Evolutionary conservation across 2,888 invertebrate genomes (phyloP).

Genomic region (Dynastes grantii): DNA sequence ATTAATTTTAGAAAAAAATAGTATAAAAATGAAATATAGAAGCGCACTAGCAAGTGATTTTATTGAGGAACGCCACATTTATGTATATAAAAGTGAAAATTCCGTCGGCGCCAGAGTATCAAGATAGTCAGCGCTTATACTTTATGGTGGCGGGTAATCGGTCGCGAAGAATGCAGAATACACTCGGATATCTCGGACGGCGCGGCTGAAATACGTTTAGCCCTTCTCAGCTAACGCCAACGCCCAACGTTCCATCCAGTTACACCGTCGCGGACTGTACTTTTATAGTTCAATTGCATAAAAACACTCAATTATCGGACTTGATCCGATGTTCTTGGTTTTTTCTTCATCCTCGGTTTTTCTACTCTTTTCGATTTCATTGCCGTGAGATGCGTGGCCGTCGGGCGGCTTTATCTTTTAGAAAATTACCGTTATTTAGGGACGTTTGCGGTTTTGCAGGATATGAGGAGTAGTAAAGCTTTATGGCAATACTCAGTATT

Average conservation of each 20-base stretch:
- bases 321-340: not conserved
- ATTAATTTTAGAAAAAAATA: too few relatives aligned
- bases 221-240: conserved; percentile 7
- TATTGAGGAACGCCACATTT: conserved; percentile 37
- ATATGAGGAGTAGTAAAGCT: not conserved
- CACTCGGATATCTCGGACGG: conserved; percentile 57
- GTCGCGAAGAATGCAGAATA: conserved; percentile 64
- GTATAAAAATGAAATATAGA: too few relatives aligned
- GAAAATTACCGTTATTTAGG: conserved; percentile 33
- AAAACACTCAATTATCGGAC: conserved; percentile 48
- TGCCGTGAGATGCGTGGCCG: not conserved
- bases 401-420: conserved; percentile 15
- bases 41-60: not conserved
- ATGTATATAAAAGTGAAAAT: conserved; percentile 63
- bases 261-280: conserved; percentile 53
- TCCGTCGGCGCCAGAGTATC: conserved; percentile 63
- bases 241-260: not conserved
- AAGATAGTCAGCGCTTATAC: conserved; percentile 61
- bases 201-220: conserved; percentile 10
- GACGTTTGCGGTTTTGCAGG: conserved; percentile 2
- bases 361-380: not conserved
- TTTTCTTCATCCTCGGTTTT: too few relatives aligned
- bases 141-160: conserved; percentile 64
- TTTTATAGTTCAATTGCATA: conserved; percentile 56
- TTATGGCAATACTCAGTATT: not conserved